Conservation (phyloP, 2,113 vertebrate species). For the Oryzias javanicus region DNA sequence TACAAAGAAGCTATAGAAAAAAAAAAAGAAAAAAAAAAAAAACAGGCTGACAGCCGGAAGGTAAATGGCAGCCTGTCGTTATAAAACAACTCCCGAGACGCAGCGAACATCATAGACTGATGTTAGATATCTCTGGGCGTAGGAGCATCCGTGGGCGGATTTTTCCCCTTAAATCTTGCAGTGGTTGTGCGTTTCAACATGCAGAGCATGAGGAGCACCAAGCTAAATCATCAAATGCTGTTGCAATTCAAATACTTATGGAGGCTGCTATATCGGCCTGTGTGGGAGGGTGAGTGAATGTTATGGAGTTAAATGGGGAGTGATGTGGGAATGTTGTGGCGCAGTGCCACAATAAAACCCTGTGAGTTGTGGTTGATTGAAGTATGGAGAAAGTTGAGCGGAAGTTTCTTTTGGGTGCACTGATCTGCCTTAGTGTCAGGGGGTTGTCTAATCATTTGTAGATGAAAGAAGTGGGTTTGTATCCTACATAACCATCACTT, state of each 20-base stretch:
- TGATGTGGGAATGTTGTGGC: constrained; percentile 44
- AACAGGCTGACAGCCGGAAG: constrained; percentile 26
- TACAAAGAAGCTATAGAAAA: constrained; percentile 28
- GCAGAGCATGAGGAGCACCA: constrained; percentile 40
- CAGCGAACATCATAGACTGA: constrained; percentile 47
- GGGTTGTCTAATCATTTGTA: not conserved
- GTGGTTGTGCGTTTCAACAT: constrained; percentile 53
- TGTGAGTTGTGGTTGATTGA: constrained; percentile 50
- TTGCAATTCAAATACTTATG: constrained; percentile 52
- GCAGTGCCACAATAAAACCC: constrained; percentile 50
- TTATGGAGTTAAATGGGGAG: constrained; percentile 50
- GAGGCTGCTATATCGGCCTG: constrained; percentile 24
- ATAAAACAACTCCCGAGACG: constrained; percentile 54
- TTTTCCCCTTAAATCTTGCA: constrained; percentile 45
- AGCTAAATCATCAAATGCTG: constrained; percentile 62
- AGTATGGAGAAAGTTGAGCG: constrained; percentile 43
- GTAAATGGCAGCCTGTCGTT: constrained; percentile 45
- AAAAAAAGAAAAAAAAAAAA: no score
- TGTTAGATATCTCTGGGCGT: constrained; percentile 51
- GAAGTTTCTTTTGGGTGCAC: constrained; percentile 28
- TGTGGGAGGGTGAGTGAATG: constrained; percentile 53
- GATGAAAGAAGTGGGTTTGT: not conserved
- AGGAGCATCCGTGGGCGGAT: constrained; percentile 50
- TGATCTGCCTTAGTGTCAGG: constrained; percentile 2
- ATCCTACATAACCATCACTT: no score